A percentile compares a stretch with the other conserved stretches of the same genome.
phyloP scores from a whole-genome alignment of 2,888 invertebrate genomes.

The Agrilus cyanescens region DNA sequence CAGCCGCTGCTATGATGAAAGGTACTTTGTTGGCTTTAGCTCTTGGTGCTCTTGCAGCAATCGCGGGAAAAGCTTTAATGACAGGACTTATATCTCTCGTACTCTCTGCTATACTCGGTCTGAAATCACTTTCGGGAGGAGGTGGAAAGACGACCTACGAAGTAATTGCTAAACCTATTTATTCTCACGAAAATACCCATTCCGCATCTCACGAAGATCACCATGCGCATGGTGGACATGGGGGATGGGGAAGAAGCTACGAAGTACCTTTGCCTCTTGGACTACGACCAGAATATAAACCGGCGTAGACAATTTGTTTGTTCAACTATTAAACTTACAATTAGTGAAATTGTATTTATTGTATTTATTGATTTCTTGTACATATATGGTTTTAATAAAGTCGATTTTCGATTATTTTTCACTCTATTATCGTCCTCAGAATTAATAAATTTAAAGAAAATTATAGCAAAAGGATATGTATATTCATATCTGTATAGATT shows the following conservation, averaged over 20 bases:
- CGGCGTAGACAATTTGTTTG: constrained; percentile 19
- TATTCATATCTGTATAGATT: too few relatives aligned
- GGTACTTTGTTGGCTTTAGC: constrained; percentile 62
- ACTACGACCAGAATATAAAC: constrained; percentile 45
- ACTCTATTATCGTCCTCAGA: too few relatives aligned
- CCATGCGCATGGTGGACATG: constrained; percentile 42
- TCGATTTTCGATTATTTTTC: too few relatives aligned
- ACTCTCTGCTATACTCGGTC: constrained; percentile 62
- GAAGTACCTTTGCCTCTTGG: constrained; percentile 33
- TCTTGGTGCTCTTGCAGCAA: constrained; percentile 57
- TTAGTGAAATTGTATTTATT: too few relatives aligned
- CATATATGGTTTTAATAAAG: too few relatives aligned
- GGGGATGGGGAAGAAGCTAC: constrained; percentile 44
- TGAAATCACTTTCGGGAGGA: constrained; percentile 55
- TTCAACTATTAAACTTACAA: too few relatives aligned
- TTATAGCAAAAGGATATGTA: too few relatives aligned
- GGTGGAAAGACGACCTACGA: constrained; percentile 73
- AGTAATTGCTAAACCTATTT: constrained; percentile 71
- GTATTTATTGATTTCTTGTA: too few relatives aligned
- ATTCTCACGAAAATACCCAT: constrained; percentile 57
- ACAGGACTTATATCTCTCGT: constrained; percentile 70
- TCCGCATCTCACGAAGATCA: constrained; percentile 52
- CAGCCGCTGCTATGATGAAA: constrained; percentile 46
- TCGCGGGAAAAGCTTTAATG: constrained; percentile 76
- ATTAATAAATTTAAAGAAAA: too few relatives aligned